Percentiles rank a stretch among this genome's conserved stretches.
These are phyloP conservation scores for Limanda limanda DNA, from an alignment of 2,113 vertebrate genomes.

Conservation along the genomic window DNA sequence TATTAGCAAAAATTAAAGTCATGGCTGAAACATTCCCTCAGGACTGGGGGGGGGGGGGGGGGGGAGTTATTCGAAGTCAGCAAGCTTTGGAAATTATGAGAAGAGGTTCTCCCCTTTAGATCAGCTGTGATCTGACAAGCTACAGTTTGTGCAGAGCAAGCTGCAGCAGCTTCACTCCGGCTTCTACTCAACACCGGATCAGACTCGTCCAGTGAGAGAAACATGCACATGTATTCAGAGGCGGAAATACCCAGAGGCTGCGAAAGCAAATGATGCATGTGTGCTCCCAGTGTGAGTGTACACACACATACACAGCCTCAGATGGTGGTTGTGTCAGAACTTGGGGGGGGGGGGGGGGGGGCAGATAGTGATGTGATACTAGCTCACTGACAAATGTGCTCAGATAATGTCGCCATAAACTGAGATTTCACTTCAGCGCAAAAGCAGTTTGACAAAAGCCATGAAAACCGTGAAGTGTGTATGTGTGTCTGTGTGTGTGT, in stretches of 20 bases:
- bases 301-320: neutral
- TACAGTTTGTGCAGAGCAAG: neutral
- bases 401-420: conserved; percentile 5
- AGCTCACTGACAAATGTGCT: conserved; percentile 25
- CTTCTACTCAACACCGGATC: conserved; percentile 1
- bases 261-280: conserved; percentile 23
- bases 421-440: conserved; percentile 13
- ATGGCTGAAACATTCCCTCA: neutral
- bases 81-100: neutral
- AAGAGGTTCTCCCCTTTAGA: neutral
- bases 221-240: neutral
- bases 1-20: neutral
- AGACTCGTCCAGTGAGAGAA: neutral
- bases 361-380: conserved; percentile 13
- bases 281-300: neutral
- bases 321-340: neutral
- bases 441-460: conserved; percentile 18
- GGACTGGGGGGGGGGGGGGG: neutral
- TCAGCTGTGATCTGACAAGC: conserved; percentile 16
- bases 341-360: neutral
- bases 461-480: conserved; percentile 4
- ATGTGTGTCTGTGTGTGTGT: neutral
- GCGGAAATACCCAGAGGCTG: neutral
- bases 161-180: conserved; percentile 13
- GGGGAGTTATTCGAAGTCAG: neutral